A percentile compares a stretch with the other conserved stretches of the same genome.
These are phyloP conservation scores for Monopis laevigella DNA, from an alignment of 2,888 invertebrate species.

Conservation along the genomic window DNA sequence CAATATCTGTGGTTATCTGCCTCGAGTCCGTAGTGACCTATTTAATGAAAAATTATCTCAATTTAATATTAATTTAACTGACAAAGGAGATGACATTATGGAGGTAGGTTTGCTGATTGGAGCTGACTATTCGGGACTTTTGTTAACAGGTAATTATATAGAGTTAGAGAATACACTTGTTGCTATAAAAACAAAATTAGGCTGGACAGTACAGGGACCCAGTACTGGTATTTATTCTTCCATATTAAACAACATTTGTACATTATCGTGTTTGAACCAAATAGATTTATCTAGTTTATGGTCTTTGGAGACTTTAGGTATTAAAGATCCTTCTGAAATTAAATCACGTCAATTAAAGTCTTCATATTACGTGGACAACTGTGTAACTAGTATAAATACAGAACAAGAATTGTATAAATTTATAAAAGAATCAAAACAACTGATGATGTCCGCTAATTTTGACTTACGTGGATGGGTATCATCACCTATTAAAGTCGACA, in stretches of 20 bases:
- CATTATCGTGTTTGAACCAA: background rate
- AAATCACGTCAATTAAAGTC: slow-evolving; percentile 3
- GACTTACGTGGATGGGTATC: slow-evolving; percentile 17
- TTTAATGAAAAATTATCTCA: background rate
- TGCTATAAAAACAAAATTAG: slow-evolving; percentile 6
- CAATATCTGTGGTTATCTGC: background rate
- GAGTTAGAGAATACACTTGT: background rate
- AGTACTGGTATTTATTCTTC: background rate
- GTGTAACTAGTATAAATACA: slow-evolving; percentile 16
- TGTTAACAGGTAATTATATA: background rate
- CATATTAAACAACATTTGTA: background rate
- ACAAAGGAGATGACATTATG: background rate
- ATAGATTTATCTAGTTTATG: slow-evolving; percentile 2
- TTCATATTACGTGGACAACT: slow-evolving; percentile 19
- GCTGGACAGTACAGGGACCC: slow-evolving; percentile 5
- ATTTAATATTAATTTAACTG: too few species aligned
- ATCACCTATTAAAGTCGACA: slow-evolving; percentile 2
- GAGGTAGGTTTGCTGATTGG: slow-evolving; percentile 6
- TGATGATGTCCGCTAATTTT: slow-evolving; percentile 16
- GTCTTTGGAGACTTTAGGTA: slow-evolving; percentile 1
- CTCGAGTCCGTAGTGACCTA: background rate
- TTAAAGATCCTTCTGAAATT: background rate
- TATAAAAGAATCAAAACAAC: slow-evolving; percentile 14
- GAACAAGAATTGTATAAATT: slow-evolving; percentile 13
- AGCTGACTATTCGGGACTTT: background rate